Evolutionary conservation across 2,113 vertebrate species (phyloP), one percentile per base, ranked within the genome.

Genomic region (Rhynchopsitta pachyrhyncha): DNA sequence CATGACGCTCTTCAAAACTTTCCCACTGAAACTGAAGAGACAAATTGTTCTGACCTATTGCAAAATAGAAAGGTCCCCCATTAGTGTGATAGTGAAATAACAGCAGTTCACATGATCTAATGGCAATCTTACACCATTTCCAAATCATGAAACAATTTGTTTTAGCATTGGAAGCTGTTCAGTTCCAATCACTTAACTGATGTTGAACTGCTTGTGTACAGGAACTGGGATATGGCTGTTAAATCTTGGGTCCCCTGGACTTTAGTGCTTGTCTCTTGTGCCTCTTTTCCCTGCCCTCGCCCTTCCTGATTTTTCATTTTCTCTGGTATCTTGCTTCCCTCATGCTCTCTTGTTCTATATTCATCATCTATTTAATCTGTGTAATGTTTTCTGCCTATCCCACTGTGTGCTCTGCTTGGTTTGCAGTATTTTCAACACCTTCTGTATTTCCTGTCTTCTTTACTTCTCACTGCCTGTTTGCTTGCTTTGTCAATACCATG

Each of bases 31-130:
- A 66, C 28, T 62, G 31, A 31, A 44, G 76, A 91, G 53, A 75
- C 82, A 71, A 90, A 90, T 92, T 71, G 82, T 90, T 73, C 64
- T 94, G 90, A 94, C 85, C 92, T 93, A 41, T 86, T 95, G 86
- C 93, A 92, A 88, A 94, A 90, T 63, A 41, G 66, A 59, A 55
- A 81, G 42, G 60, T 46, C 68, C 11, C 42, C 17, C 52, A 31
- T 78, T 42, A 92, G 62, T 6, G 39, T 81, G 92, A 81, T 47
- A 10, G 69, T 77, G 76, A 68, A 74, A 46, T 47, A 90, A 63
- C 23, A 63, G 49, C 64, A 66, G 35, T 84, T 88, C 42, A 50
- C 71, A 66, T 82, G 76, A 57, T 77, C 63, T 73, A 44, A 59
- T 80, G 79, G 76, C 77, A 64, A 11, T 81, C 44, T 90, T 63